Percentiles rank a stretch among this genome's conserved stretches.
Conservation (phyloP, 2,113 vertebrate genomes). For the Cyphotilapia sp. region DNA sequence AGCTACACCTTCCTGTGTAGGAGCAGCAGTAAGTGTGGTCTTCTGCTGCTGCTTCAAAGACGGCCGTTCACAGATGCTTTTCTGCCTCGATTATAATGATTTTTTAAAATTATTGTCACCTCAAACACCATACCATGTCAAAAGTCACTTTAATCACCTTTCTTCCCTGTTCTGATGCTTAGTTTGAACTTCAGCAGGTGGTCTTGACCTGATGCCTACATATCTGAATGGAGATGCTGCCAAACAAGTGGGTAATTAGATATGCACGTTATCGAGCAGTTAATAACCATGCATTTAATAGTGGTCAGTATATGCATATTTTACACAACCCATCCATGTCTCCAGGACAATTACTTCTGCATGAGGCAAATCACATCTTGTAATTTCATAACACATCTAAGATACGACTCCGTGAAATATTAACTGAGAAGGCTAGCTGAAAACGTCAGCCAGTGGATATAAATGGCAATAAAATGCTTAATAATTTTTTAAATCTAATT, state of each 20-base stretch:
- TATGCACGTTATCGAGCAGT: neutral
- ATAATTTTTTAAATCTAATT: neutral
- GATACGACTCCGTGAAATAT: neutral
- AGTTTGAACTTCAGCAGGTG: neutral
- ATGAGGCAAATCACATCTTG: neutral
- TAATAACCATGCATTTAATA: neutral
- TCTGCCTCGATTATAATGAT: neutral
- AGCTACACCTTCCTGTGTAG: neutral
- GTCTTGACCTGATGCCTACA: neutral
- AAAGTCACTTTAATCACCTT: neutral
- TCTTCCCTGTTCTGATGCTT: neutral
- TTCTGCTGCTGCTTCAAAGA: neutral
- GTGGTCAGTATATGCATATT: neutral
- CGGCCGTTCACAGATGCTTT: neutral
- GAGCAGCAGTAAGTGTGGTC: neutral
- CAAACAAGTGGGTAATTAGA: neutral
- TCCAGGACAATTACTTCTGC: neutral
- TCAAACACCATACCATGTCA: neutral
- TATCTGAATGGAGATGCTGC: neutral
- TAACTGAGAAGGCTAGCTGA: neutral
- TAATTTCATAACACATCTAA: neutral
- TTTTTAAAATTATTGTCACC: accelerated
- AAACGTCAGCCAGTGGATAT: neutral
- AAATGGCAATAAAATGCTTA: neutral
- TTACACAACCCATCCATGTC: neutral